Evolutionary conservation across 2,888 invertebrate species (phyloP).

Genomic region (Timandra comae): DNA sequence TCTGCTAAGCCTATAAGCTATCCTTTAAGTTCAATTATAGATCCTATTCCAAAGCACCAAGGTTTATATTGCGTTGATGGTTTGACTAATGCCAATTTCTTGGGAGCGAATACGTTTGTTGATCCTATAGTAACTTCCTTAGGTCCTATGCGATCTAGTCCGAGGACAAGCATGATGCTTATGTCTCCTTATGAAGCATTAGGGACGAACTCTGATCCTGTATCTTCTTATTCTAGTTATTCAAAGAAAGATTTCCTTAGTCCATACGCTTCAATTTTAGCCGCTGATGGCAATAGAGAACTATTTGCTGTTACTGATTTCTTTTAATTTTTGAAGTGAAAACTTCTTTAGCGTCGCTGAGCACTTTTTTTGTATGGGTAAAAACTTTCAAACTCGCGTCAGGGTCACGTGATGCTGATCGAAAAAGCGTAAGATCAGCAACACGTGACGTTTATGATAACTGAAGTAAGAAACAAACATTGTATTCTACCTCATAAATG

Average conservation of each 20-base stretch:
- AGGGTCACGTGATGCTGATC: too few species aligned
- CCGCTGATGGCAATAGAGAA: constrained; percentile 36
- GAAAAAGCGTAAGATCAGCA: too few species aligned
- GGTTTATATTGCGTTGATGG: neutral
- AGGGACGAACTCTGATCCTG: constrained; percentile 21
- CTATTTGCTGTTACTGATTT: constrained; percentile 35
- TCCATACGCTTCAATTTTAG: constrained; percentile 38
- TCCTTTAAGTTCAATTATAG: too few species aligned
- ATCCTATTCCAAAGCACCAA: neutral
- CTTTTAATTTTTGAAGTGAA: constrained; percentile 19
- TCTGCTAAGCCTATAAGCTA: too few species aligned
- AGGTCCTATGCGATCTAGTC: constrained; percentile 10
- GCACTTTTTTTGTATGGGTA: too few species aligned
- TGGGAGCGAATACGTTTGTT: constrained; percentile 1
- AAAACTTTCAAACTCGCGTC: too few species aligned
- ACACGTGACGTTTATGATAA: too few species aligned
- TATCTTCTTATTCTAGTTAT: constrained; percentile 26
- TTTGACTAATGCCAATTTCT: constrained; percentile 4
- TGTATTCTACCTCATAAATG: too few species aligned
- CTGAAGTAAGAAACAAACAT: too few species aligned
- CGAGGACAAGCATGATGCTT: constrained; percentile 29
- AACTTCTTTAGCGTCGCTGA: too few species aligned
- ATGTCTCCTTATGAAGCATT: constrained; percentile 50
- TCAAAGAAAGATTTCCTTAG: constrained; percentile 45
- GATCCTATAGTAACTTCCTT: constrained; percentile 5